Conservation (phyloP, 2,888 invertebrate species). For the Microdon myrmicae region DNA sequence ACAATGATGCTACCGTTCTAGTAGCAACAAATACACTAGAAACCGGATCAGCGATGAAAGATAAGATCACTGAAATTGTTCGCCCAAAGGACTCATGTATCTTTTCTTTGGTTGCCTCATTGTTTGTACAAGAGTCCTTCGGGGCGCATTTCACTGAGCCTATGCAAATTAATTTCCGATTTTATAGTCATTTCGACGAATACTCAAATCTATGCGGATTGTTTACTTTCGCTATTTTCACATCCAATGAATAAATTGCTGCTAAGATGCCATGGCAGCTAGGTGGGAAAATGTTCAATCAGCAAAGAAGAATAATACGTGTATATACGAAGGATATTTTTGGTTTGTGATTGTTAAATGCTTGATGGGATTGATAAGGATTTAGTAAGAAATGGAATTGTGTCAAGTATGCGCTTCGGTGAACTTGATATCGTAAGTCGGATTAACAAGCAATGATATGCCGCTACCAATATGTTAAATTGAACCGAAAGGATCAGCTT, state of each 20-base stretch:
- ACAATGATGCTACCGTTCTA: slow-evolving; percentile 47
- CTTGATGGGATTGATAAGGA: too few species aligned
- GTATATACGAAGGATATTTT: too few species aligned
- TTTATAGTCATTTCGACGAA: slow-evolving; percentile 45
- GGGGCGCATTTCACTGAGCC: slow-evolving; percentile 7
- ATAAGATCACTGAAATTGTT: too few species aligned
- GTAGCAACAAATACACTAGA: slow-evolving; percentile 21
- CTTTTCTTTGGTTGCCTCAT: slow-evolving; percentile 17
- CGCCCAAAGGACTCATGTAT: slow-evolving; percentile 23
- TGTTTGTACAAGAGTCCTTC: slow-evolving; percentile 8
- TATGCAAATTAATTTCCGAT: slow-evolving; percentile 46
- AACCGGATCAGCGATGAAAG: slow-evolving; percentile 40
- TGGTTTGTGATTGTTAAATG: too few species aligned
- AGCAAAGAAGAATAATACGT: slow-evolving; percentile 1
- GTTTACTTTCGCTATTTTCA: slow-evolving; percentile 50
- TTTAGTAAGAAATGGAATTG: too few species aligned
- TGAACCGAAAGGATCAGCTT: too few species aligned
- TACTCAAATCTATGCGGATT: slow-evolving; percentile 33
- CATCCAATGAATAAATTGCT: slow-evolving; percentile 48
- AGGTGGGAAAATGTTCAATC: slow-evolving; percentile 26
- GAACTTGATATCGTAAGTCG: too few species aligned
- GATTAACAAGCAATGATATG: too few species aligned
- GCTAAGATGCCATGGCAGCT: neutral
- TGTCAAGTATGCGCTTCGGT: too few species aligned
- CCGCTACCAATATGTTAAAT: too few species aligned